phyloP scores from a whole-genome alignment of 2,113 vertebrate species.

The Paracanthobrama guichenoti region DNA sequence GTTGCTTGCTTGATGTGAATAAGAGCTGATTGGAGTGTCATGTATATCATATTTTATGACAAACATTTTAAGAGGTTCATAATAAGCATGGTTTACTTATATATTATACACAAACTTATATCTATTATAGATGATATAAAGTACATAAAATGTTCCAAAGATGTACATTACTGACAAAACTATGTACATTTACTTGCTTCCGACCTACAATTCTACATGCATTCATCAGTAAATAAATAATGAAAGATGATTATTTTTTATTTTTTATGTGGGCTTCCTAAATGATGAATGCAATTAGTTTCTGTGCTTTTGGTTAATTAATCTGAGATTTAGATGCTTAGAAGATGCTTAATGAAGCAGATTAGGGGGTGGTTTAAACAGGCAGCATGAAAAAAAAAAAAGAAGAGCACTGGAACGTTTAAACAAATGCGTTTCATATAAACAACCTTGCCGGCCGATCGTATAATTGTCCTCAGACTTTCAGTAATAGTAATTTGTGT shows the following conservation, averaged over 20 bases:
- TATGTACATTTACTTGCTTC: background rate
- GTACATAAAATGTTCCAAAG: background rate
- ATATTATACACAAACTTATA: no score
- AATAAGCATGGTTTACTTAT: background rate
- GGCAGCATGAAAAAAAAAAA: background rate
- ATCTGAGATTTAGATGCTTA: slow-evolving; percentile 29
- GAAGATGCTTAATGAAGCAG: background rate
- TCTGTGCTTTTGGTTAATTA: slow-evolving; percentile 28
- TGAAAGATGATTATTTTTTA: background rate
- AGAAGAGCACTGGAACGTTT: background rate
- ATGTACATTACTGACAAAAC: background rate
- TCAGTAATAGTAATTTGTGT: slow-evolving; percentile 33
- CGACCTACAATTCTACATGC: background rate
- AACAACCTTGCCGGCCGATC: slow-evolving; percentile 29
- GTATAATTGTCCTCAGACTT: slow-evolving; percentile 10
- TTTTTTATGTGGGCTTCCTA: background rate
- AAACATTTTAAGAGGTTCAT: background rate
- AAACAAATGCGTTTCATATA: background rate
- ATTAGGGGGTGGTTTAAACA: slow-evolving; percentile 22
- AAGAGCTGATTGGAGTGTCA: slow-evolving; percentile 13
- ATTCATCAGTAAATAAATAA: slow-evolving; percentile 15
- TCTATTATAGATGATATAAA: background rate
- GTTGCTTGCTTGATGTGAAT: background rate
- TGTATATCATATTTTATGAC: background rate
- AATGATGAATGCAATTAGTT: slow-evolving; percentile 20